Base-by-base conservation (phyloP, 2,888 invertebrate genomes). In the Drosophila meridiana region DNA sequence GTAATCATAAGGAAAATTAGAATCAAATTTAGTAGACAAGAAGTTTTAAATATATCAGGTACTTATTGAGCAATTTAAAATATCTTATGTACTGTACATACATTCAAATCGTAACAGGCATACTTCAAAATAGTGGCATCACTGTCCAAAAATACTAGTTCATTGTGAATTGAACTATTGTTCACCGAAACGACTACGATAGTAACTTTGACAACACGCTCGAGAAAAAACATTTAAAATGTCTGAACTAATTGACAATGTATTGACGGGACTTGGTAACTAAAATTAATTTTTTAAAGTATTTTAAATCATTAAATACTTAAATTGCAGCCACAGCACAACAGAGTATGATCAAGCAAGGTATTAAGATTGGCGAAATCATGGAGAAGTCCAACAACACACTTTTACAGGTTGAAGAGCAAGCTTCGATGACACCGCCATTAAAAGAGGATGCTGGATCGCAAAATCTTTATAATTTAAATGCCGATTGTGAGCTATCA, bases 341-440 rank as follows among this genome's bases (percentile, higher is more conserved):
- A 2, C 67, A 76, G 30, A 77, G 82, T 0, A 84, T 90, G 78
- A 59, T 61, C 20, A 55, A 52, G 0, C 92, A 92, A 57, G 68
- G 80, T 1, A 64, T 38, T 13, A 78, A 78, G 20, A 90, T 92
- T 2, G 68, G 80, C 0, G 92, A 92, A 47, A 87, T 92, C 1
- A 63, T 89, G 59, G 92, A 92, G 3, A 92, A 91, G 38, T 91
- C 92, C 0, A 93, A 92, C 60, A 91, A 85, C 57, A 88, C 89
- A 1, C 76, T 92, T 6, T 69, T 93, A 26, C 90, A 92, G 56
- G 82, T 92, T 30, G 93, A 93, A 62, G 71, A 83, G 0, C 68
- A 72, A 9, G n/a, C 36, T 47, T 52, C 8, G 1, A 36, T 58
- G 62, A 56, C 52, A 32, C 66, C 69, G 79, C 84, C 48, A 60